These are phyloP conservation scores for Helicolenus hilgendorfi DNA, from an alignment of 2,797 vertebrate species.

Conservation along the genomic window DNA sequence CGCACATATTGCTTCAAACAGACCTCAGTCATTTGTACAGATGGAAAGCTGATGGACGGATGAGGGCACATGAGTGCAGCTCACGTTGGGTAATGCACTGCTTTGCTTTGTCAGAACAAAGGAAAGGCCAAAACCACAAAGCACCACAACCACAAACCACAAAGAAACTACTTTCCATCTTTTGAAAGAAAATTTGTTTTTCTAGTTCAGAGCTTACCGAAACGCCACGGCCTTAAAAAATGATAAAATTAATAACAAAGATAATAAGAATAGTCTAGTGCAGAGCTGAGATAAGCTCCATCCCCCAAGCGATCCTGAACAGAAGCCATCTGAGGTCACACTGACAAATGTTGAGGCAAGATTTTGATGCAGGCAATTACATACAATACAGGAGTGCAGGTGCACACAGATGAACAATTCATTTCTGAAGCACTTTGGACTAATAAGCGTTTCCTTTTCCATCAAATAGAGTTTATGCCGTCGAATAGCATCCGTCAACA, in stretches of 20 bases:
- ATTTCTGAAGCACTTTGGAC: slow-evolving; percentile 2
- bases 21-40: slow-evolving; percentile 42
- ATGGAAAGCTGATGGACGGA: slow-evolving; percentile 45
- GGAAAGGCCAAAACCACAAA: slow-evolving; percentile 1
- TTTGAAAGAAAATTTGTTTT: not conserved
- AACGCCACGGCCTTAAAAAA: not conserved
- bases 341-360: not conserved
- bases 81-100: slow-evolving; percentile 8
- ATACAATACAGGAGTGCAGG: not conserved
- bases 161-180: slow-evolving; percentile 10
- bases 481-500: slow-evolving; percentile 39
- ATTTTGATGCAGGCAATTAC: not conserved
- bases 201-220: not conserved
- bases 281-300: not conserved
- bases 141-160: not conserved
- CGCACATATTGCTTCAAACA: slow-evolving; percentile 39
- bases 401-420: not conserved
- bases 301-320: slow-evolving; percentile 4
- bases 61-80: slow-evolving; percentile 14
- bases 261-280: not conserved
- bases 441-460: not conserved
- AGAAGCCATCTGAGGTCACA: slow-evolving; percentile 37
- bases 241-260: slow-evolving; percentile 3
- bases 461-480: not conserved
- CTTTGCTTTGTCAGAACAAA: slow-evolving; percentile 26